Percentiles rank a stretch among this genome's conserved stretches.
phyloP scores from a whole-genome alignment of 1,140 invertebrate genomes.

The Drosophila carrolli region DNA sequence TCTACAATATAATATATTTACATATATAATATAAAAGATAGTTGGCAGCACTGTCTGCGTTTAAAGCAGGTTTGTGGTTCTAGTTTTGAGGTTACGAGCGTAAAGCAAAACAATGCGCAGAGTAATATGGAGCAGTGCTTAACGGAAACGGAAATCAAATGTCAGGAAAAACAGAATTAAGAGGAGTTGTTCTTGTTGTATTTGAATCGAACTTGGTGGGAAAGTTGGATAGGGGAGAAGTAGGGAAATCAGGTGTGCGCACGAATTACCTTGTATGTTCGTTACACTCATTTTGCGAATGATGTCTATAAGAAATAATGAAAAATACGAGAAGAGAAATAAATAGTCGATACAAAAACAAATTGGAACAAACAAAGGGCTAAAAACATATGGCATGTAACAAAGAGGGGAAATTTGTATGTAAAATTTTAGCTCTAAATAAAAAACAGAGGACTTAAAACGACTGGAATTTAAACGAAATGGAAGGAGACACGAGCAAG shows the following conservation, averaged over 20 bases:
- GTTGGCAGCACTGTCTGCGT: constrained; percentile 19
- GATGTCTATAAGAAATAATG: constrained; percentile 84
- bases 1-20: no score
- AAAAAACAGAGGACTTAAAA: constrained; percentile 3
- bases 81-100: constrained; percentile 8
- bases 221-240: constrained; percentile 1
- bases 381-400: constrained; percentile 19
- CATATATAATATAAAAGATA: background rate
- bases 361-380: constrained; percentile 17
- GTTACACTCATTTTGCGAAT: constrained; percentile 84
- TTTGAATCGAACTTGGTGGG: constrained; percentile 1
- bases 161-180: constrained; percentile 2
- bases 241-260: constrained; percentile 23
- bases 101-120: constrained; percentile 5
- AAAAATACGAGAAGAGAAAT: constrained; percentile 71
- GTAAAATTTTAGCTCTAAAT: constrained; percentile 22
- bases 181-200: constrained; percentile 4
- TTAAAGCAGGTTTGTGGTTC: constrained; percentile 9
- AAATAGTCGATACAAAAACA: constrained; percentile 39
- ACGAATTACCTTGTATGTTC: constrained; percentile 74
- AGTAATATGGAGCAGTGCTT: constrained; percentile 15
- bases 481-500: constrained; percentile 36
- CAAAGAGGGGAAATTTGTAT: background rate
- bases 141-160: constrained; percentile 24
- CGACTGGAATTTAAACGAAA: constrained; percentile 23